These are phyloP conservation scores for Halichoerus grypus DNA, from an alignment of 2,113 vertebrate genomes.

Conservation along the genomic window DNA sequence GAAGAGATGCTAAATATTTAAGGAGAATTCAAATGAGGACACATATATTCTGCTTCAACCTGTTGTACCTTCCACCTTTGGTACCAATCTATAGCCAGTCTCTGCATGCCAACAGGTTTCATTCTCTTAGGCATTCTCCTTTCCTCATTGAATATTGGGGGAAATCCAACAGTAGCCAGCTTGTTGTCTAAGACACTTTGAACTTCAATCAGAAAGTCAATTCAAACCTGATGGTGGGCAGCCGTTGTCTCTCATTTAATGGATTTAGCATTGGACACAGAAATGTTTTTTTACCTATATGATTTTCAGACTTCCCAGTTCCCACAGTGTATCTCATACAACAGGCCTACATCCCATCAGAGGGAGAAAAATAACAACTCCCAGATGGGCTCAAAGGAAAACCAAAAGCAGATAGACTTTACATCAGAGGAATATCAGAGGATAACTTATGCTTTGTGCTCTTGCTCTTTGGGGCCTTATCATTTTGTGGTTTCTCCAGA, in stretches of 20 bases:
- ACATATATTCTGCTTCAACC: background rate
- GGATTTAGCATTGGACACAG: background rate
- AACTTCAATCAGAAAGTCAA: background rate
- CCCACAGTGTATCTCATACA: background rate
- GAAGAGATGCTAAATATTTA: background rate
- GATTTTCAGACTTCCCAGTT: background rate
- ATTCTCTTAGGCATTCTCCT: background rate
- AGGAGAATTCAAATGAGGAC: conserved; percentile 33
- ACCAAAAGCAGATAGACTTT: background rate
- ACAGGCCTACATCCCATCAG: background rate
- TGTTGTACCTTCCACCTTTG: background rate
- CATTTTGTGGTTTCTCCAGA: background rate
- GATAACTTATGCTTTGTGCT: background rate
- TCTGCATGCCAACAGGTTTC: background rate
- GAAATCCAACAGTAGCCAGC: background rate
- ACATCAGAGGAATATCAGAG: background rate
- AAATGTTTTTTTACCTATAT: background rate
- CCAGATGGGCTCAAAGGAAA: background rate
- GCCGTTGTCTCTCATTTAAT: background rate
- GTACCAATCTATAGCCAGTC: background rate
- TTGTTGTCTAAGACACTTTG: background rate
- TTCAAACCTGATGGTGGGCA: background rate
- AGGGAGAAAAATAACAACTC: background rate
- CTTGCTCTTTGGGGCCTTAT: background rate
- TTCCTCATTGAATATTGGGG: background rate